Evolutionary conservation across 2,797 vertebrate genomes (phyloP), one percentile per base, ranked within the genome.

Genomic region (Paratrypauchen microcephalus): DNA sequence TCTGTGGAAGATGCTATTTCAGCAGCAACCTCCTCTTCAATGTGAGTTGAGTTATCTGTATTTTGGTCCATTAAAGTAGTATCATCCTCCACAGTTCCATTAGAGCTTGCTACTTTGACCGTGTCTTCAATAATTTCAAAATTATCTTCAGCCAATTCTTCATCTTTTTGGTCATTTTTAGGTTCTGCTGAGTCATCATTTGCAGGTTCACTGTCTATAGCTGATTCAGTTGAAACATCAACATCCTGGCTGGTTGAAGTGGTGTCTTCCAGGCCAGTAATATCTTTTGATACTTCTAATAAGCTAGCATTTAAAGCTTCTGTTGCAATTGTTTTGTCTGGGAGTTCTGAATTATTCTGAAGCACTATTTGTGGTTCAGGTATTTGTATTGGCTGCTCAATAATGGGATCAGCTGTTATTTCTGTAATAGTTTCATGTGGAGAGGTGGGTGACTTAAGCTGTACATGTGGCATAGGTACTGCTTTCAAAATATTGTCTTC

Each of bases 361-460:
- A 41, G 54, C 2, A 28, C 61, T 2, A 74, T 55, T 62, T 76
- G 69, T 30, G 19, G 21, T 8, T 69, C 7, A 21, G 3, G 30
- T 4, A 24, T 54, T 13, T 50, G 68, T 41, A 45, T 4, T 26
- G 55, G 36, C 26, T 19, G 3, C 21, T 71, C 66, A 69, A 5
- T 59, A 11, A 59, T 0, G 6, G 65, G 47, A 64, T 70, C 15
- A 0, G 47, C 30, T 11, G 39, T 15, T 30, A n/a, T 61, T 21
- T 78, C 57, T 36, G 19, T 41, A 1, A 67, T 16, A 54, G 47
- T 19, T 7, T 73, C 72, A 56, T 26, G n/a, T 23, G 62, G 66
- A 36, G 21, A 13, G 52, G 77, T 50, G 12, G n/a, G 36, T 68
- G 19, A 47, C 65, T n/a, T 54, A 24, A 41, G 60, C 12, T 18